Evolutionary conservation across 2,113 vertebrate genomes (phyloP).

Genomic region (Cnemophilus loriae): DNA sequence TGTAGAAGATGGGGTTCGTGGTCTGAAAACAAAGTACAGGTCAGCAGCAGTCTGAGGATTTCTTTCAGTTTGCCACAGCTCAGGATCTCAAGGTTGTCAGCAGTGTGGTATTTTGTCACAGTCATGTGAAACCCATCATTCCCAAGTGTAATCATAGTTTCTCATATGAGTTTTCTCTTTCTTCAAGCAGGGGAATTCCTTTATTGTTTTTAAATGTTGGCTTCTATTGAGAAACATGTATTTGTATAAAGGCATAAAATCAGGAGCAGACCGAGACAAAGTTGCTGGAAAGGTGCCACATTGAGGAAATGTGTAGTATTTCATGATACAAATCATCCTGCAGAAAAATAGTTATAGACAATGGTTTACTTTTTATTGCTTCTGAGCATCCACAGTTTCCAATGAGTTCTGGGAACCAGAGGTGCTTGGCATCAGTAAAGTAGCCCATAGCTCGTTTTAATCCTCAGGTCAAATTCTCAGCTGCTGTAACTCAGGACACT

Average conservation of each 20-base stretch:
- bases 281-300: conserved; percentile 11
- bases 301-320: background rate
- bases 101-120: background rate
- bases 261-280: background rate
- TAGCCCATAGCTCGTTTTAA: conserved; percentile 14
- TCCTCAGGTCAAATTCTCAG: conserved; percentile 8
- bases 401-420: conserved; percentile 17
- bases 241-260: conserved; percentile 21
- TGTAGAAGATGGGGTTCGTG: background rate
- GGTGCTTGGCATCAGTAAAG: background rate
- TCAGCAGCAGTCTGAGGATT: background rate
- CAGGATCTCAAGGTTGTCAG: background rate
- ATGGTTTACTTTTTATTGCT: conserved; percentile 8
- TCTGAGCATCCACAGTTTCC: background rate
- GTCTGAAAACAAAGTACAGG: background rate
- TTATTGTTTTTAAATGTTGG: conserved; percentile 25
- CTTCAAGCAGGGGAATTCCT: conserved; percentile 33
- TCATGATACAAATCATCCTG: conserved; percentile 1
- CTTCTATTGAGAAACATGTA: background rate
- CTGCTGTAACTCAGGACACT: background rate
- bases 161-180: background rate
- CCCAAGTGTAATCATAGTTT: background rate
- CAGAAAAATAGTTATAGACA: conserved; percentile 28
- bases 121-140: conserved; percentile 9
- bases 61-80: background rate